Conservation (phyloP, 2,113 vertebrate species). For the Lichenostomus cassidix region DNA sequence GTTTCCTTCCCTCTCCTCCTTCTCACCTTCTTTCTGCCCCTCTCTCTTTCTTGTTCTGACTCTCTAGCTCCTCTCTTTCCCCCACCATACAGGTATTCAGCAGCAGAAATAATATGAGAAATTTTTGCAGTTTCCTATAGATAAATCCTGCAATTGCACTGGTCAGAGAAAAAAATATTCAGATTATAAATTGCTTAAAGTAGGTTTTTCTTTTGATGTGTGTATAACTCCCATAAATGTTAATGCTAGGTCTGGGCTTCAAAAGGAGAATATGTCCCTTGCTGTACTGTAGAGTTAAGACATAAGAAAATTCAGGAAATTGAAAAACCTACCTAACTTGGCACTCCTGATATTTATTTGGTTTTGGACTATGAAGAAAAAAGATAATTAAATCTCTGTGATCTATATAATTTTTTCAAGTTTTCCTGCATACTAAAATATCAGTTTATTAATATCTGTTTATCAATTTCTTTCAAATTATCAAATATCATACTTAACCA, state of each 20-base stretch:
- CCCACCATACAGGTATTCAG: neutral
- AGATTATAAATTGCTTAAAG: slow-evolving; percentile 39
- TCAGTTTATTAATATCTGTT: neutral
- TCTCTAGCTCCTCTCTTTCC: neutral
- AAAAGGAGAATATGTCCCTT: neutral
- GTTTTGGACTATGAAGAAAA: neutral
- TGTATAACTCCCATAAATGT: slow-evolving; percentile 24
- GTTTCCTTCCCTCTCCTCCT: neutral
- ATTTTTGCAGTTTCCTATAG: neutral
- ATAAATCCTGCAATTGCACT: neutral
- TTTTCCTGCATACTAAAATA: neutral
- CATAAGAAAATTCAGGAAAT: neutral
- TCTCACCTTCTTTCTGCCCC: neutral
- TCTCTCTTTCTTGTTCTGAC: neutral
- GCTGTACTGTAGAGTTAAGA: neutral
- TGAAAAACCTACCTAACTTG: neutral
- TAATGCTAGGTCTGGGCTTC: slow-evolving; percentile 34
- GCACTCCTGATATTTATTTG: neutral
- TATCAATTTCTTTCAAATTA: neutral
- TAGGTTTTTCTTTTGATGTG: slow-evolving; percentile 41
- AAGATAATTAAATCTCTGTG: neutral
- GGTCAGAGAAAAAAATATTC: slow-evolving; percentile 12
- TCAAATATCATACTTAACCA: neutral
- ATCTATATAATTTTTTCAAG: neutral
- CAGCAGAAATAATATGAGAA: neutral